Evolutionary conservation across 2,797 vertebrate species (phyloP), one percentile per base, ranked within the genome.

Genomic region (Esox masquinongy): DNA sequence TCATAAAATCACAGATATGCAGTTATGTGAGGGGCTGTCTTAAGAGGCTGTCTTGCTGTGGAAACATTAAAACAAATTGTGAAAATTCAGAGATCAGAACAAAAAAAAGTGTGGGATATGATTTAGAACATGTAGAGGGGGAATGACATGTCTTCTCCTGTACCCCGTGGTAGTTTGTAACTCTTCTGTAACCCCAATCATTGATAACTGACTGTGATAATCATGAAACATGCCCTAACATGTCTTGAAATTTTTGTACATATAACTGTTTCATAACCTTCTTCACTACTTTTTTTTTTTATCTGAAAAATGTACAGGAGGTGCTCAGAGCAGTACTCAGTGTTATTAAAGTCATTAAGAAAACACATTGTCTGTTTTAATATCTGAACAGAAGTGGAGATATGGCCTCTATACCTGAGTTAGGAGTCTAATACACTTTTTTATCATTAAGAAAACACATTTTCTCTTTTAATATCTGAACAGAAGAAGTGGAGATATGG

Each of bases 341-440:
- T 75, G 9, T 47, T 47, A 88, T 85, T 89, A 86, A 89, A 88
- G 53, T 34, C 68, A 76, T 63, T 82, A 74, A 79, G 78, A 64
- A 67, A 86, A 85, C 9, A 72, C 50, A 34, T 14, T 3, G 64
- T 75, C 68, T 80, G 1, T 79, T 66, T 31, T 47, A 47, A 47
- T 47, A 31, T 47, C 43, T 47, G 8, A 47, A 1, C 3, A 14
- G 43, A 47, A 47, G 24, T 64, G 61, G 53, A 50, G 49, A 50
- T 50, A 50, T 11, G 19, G 56, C n/a, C 11, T 19, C n/a, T 63
- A 11, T 63, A 8, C 4, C n/a, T 63, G n/a, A 5, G 22, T 64
- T 9, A 22, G 24, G 61, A 64, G 39, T 43, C 5, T 6, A 43
- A 43, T 6, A 43, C 5, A 43, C 39, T 43, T 43, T 6, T 43